Evolutionary conservation across 2,888 invertebrate genomes (phyloP).

Genomic region (Macropis europaea): DNA sequence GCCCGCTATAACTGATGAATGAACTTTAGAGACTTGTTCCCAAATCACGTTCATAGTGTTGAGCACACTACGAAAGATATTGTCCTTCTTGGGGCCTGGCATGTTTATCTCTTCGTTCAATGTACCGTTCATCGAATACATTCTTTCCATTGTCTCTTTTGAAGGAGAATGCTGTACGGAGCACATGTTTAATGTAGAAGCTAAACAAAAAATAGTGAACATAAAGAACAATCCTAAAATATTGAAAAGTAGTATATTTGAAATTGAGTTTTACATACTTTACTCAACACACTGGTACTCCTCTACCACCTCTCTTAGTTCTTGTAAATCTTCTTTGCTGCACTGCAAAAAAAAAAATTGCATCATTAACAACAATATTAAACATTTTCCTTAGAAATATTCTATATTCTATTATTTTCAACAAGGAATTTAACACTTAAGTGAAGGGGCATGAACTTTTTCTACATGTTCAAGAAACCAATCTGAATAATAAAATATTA

Average conservation of each 20-base stretch:
- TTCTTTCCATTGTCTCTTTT: conserved; percentile 26
- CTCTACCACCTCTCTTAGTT: conserved; percentile 39
- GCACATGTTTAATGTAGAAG: conserved; percentile 46
- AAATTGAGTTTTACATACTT: conserved; percentile 56
- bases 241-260: conserved; percentile 35
- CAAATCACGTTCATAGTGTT: conserved; percentile 56
- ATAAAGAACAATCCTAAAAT: conserved; percentile 33
- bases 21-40: conserved; percentile 60
- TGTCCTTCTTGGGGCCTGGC: conserved; percentile 57
- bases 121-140: conserved; percentile 48
- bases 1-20: conserved; percentile 56
- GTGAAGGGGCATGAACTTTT: no score
- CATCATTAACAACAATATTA: background rate
- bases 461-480: no score
- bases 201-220: background rate
- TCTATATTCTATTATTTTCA: no score
- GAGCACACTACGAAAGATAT: conserved; percentile 59
- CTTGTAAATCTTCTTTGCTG: conserved; percentile 27
- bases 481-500: no score
- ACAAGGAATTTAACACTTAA: no score
- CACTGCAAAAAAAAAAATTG: conserved; percentile 22
- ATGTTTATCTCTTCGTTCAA: conserved; percentile 27
- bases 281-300: conserved; percentile 52
- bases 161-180: conserved; percentile 23
- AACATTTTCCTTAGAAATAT: no score